Base-by-base conservation (phyloP, 2,113 vertebrate species). In the Oncorhynchus kisutch region DNA sequence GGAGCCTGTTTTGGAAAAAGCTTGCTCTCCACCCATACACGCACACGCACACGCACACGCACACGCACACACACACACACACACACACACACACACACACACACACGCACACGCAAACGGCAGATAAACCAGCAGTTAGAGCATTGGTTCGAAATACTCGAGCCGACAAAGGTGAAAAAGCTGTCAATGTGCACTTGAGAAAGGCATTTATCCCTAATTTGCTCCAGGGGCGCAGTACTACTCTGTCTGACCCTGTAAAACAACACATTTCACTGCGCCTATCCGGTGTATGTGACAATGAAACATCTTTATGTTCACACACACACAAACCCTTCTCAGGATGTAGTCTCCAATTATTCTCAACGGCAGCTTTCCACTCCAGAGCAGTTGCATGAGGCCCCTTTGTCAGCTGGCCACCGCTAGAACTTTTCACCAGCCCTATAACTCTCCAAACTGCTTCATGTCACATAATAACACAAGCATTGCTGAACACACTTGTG, bases 321-420 rank as follows among this genome's bases (percentile, higher is more conserved):
- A 83, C 78, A 86, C 57, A 34, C 70, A 9, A 78, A 73, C 75
- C 49, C 85, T 70, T 5, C 78, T 62, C 83, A 80, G 87, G 81
- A 90, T 85, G 73, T 81, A 78, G 78, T 79, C 76, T 79, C 70
- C 84, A 88, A 88, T 88, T 84, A 87, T 75, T 62, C 82, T 88
- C 80, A 81, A 90, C 71, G 67, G 82, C 86, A 91, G 85, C 79
- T 85, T 90, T 89, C 88, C 84, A 82, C 84, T 83, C 29, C 66
- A 74, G 85, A 77, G 80, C 51, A 18, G 51, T 18, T 16, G 51
- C 51, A 54, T 54, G 16, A 85, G 84, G 77, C 77, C 65, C 77
- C 89, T 92, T 91, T 91, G 87, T 87, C 77, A 79, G 84, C 78
- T 82, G 77, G 76, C 83, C 34, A 39, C 45, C 78, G 75, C 75